phyloP scores from a whole-genome alignment of 1,140 invertebrate species.

The Lethocerus indicus region DNA sequence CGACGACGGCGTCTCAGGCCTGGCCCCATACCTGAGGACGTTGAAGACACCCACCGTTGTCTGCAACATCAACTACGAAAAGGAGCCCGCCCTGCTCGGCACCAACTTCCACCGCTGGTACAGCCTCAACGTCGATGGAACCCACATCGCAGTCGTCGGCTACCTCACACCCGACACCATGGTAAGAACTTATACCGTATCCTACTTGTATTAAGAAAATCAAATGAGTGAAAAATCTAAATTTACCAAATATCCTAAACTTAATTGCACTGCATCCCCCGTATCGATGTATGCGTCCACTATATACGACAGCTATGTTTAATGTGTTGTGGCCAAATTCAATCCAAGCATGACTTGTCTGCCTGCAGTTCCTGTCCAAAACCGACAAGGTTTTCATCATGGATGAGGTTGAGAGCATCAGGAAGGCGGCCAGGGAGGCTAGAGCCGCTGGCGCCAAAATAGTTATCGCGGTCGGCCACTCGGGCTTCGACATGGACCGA shows the following conservation, averaged over 20 bases:
- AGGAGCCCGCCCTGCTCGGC: conserved; percentile 38
- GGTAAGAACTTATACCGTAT: too few relatives aligned
- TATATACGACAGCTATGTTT: too few relatives aligned
- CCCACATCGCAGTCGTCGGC: conserved; percentile 68
- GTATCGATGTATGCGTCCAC: too few relatives aligned
- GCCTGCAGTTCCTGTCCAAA: too few relatives aligned
- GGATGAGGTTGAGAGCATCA: conserved; percentile 55
- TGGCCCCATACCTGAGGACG: conserved; percentile 59
- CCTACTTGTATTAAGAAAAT: too few relatives aligned
- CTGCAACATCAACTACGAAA: conserved; percentile 53
- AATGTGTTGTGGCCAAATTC: too few relatives aligned
- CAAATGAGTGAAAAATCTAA: too few relatives aligned
- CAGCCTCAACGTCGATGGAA: conserved; percentile 39
- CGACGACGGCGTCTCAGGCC: conserved; percentile 55
- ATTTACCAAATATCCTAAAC: too few relatives aligned
- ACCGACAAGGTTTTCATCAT: conserved; percentile 46
- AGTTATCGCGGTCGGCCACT: conserved; percentile 78
- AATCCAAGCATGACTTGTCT: too few relatives aligned
- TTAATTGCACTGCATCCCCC: too few relatives aligned
- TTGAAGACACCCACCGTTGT: conserved; percentile 47
- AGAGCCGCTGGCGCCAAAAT: conserved; percentile 37
- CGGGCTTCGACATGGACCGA: conserved; percentile 60
- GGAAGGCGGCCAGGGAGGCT: conserved; percentile 43
- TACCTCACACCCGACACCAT: conserved; percentile 74
- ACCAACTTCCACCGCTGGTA: conserved; percentile 39